phyloP scores from a whole-genome alignment of 2,797 vertebrate species.

The Salmo trutta region DNA sequence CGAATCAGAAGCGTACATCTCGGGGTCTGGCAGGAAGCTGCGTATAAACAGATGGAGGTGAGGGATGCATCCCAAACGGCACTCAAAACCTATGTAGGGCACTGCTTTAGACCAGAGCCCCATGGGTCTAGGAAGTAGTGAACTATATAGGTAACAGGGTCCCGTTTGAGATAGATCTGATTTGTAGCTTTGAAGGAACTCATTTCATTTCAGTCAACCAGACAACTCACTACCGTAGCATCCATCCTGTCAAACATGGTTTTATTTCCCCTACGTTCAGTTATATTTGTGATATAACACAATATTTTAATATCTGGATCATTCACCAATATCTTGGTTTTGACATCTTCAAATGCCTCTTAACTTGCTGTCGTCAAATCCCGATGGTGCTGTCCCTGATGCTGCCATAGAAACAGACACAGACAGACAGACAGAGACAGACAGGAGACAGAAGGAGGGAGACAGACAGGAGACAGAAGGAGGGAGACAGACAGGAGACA shows the following conservation, averaged over 20 bases:
- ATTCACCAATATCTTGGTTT: neutral
- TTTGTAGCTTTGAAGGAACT: conserved; percentile 35
- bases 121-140: too few species aligned
- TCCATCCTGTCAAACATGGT: neutral
- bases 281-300: neutral
- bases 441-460: too few species aligned
- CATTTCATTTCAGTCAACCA: conserved; percentile 1
- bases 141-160: too few species aligned
- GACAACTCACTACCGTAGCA: neutral
- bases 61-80: too few species aligned
- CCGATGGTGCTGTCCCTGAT: neutral
- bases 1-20: conserved; percentile 3
- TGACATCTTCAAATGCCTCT: neutral
- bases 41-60: conserved; percentile 12
- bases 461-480: too few species aligned
- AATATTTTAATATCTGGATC: neutral
- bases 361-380: neutral
- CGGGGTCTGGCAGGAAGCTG: conserved; percentile 15
- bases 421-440: neutral
- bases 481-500: too few species aligned
- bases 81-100: too few species aligned
- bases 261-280: neutral
- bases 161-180: too few species aligned
- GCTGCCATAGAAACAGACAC: neutral
- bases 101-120: too few species aligned